phyloP scores from a whole-genome alignment of 2,113 vertebrate species.

The Ifrita kowaldi region DNA sequence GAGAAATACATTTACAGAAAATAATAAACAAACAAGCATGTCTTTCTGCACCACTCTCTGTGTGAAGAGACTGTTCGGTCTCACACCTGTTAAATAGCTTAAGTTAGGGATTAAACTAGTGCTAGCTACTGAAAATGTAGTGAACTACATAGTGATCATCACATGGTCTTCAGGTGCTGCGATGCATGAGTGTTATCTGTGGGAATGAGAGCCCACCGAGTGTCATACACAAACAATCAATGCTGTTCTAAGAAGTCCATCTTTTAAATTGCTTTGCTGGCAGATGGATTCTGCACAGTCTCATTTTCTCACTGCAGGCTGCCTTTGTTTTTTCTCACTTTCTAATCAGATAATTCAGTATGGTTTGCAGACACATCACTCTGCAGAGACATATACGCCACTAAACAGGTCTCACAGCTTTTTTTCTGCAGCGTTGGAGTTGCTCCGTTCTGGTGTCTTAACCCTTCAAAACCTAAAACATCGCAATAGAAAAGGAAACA shows the following conservation, averaged over 20 bases:
- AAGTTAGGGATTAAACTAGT: neutral
- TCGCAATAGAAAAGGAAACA: neutral
- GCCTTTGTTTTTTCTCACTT: neutral
- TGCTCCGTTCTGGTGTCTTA: neutral
- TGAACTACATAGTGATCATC: neutral
- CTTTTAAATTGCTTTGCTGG: neutral
- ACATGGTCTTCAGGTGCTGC: neutral
- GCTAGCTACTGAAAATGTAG: neutral
- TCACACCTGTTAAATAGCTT: neutral
- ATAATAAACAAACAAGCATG: neutral
- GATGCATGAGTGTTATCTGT: neutral
- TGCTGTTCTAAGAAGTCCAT: constrained; percentile 21
- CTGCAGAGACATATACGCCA: neutral
- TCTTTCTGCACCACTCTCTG: neutral
- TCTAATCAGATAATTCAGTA: neutral
- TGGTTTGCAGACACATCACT: neutral
- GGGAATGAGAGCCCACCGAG: neutral
- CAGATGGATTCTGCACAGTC: neutral
- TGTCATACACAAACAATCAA: neutral
- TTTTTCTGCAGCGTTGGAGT: neutral
- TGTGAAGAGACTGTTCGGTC: neutral
- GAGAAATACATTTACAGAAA: constrained; percentile 6
- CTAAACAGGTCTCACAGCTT: neutral
- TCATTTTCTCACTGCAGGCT: constrained; percentile 19
- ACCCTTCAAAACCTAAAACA: neutral